These are phyloP conservation scores for honey bee (Apis mellifera) DNA, from an alignment of 1,140 invertebrate genomes.

Conservation along the genomic window Amel_HAv3.1 CM009931.2:19463001-19463500, in stretches of 20 bases:
- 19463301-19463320: constrained; percentile 34
- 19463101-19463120: constrained; percentile 31
- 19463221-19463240: neutral
- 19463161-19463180: constrained; percentile 16
- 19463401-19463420: neutral
- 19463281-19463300: constrained; percentile 47
- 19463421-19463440: neutral
- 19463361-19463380: neutral
- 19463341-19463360: neutral
- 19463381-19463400: neutral
- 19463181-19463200: neutral
- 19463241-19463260: constrained; percentile 10
- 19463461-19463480: neutral
- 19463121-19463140: neutral
- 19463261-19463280: constrained; percentile 31
- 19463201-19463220: constrained; percentile 6
- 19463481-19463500: constrained; percentile 56
- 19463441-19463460: neutral
- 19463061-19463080: constrained; percentile 5
- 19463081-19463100: neutral
- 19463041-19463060: neutral
- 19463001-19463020: neutral
- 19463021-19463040: neutral
- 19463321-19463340: constrained; percentile 44
- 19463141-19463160: neutral